Base-by-base conservation (phyloP, 1,140 invertebrate genomes). In the Hermatobates lingyangjiaoensis region DNA sequence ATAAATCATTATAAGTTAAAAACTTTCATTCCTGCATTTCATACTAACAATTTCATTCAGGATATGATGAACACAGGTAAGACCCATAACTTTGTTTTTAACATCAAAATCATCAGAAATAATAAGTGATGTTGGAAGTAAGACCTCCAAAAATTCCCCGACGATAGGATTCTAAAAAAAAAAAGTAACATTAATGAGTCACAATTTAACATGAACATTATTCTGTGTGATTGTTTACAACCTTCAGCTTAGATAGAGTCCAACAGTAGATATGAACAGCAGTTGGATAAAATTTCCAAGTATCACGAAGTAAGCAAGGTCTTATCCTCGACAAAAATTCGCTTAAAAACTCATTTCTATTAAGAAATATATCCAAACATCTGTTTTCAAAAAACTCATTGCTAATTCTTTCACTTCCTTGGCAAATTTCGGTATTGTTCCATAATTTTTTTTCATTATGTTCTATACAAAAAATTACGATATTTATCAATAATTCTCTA, bases 231-330 rank as follows among this genome's bases (percentile, higher is more conserved):
- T n/a, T n/a, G n/a, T n/a, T n/a, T n/a, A n/a, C 34, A 45, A 67
- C 66, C 53, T 64, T 58, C 7, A 64, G 27, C 56, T 64, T 58
- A 48, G 58, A 54, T 15, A 71, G 50, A 12, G 71, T 38, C 68
- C 69, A 71, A 47, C 62, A 63, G 26, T 68, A 71, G 57, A 63
- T 67, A 52, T 55, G 25, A 12, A 68, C 58, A 42, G 68, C 63
- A 12, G 64, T 62, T 18, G 69, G 69, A 61, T 63, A 69, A 46
- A 46, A 58, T 57, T 71, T 71, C 69, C 69, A 72, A 15, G 59
- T 64, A 45, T 67, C 58, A 52, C 65, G 65, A 23, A 66, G 46
- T 30, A 72, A 56, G 48, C 67, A 70, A 27, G 61, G 65, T 48
- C 66, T 62, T 25, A 72, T 50, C 4, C 53, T 55, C 30, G 59